Conservation (phyloP, 2,888 invertebrate genomes). For the Aporophyla nigra region DNA sequence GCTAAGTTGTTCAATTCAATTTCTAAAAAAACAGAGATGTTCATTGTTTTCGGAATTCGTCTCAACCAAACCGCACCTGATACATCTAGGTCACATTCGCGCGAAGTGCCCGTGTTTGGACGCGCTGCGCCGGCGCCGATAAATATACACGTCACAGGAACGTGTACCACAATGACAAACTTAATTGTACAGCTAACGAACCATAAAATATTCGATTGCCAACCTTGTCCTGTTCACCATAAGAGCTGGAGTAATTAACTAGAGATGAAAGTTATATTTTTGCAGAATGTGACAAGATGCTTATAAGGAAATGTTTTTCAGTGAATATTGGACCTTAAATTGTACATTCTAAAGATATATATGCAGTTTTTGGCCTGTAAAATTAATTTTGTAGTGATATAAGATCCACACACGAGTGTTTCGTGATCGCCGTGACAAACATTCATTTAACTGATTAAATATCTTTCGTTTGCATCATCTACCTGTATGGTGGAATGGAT, state of each 20-base stretch:
- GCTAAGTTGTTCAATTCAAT: background rate
- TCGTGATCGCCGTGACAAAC: slow-evolving; percentile 81
- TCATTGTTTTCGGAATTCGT: slow-evolving; percentile 63
- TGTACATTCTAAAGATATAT: background rate
- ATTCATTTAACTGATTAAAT: slow-evolving; percentile 76
- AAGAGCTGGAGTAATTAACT: slow-evolving; percentile 33
- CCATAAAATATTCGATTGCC: slow-evolving; percentile 1
- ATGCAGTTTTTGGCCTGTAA: slow-evolving; percentile 24
- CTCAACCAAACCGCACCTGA: slow-evolving; percentile 68
- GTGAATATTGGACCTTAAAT: slow-evolving; percentile 51
- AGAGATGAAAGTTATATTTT: slow-evolving; percentile 5
- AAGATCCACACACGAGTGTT: slow-evolving; percentile 75
- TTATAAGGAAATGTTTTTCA: slow-evolving; percentile 51
- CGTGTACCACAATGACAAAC: slow-evolving; percentile 71
- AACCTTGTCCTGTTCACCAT: background rate
- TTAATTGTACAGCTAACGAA: slow-evolving; percentile 33
- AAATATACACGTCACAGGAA: slow-evolving; percentile 87
- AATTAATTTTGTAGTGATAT: slow-evolving; percentile 67
- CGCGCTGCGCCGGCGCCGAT: slow-evolving; percentile 84
- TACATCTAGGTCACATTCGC: slow-evolving; percentile 88
- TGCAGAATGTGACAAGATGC: slow-evolving; percentile 62
- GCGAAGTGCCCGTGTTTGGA: slow-evolving; percentile 84
- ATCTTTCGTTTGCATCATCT: slow-evolving; percentile 65
- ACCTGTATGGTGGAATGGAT: slow-evolving; percentile 38
- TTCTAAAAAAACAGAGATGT: background rate